Evolutionary conservation across 2,797 vertebrate species (phyloP).

Genomic region (Epinephelus awoara): DNA sequence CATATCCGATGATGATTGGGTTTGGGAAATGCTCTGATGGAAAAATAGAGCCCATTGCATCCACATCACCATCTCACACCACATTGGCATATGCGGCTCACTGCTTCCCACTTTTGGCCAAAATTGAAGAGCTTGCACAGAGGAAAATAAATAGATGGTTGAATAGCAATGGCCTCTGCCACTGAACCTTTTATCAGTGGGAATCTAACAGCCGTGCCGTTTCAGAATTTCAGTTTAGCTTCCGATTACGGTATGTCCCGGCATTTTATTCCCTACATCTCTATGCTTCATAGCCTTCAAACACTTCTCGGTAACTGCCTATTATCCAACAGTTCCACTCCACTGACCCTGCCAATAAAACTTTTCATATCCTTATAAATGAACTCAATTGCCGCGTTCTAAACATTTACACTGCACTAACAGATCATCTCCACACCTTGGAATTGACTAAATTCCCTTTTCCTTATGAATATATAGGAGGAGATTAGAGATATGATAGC

Average conservation of each 20-base stretch:
- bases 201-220: constrained; percentile 90
- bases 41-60: constrained; percentile 86
- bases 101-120: constrained; percentile 88
- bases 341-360: constrained; percentile 99
- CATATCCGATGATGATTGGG: constrained; percentile 89
- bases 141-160: constrained; percentile 90
- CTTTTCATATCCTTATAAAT: constrained; percentile 99
- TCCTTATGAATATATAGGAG: constrained; percentile 99
- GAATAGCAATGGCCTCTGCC: constrained; percentile 89
- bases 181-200: constrained; percentile 89
- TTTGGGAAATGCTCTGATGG: constrained; percentile 84
- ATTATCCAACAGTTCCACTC: constrained; percentile 99
- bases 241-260: constrained; percentile 99
- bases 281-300: constrained; percentile 97
- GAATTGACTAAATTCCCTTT: constrained; percentile 99
- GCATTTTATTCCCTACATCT: constrained; percentile 99
- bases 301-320: constrained; percentile 99
- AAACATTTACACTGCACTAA: constrained; percentile 99
- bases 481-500: constrained; percentile 99
- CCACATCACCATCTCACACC: constrained; percentile 87
- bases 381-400: constrained; percentile 99
- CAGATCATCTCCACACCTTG: constrained; percentile 99
- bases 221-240: constrained; percentile 97
- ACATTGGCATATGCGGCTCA: constrained; percentile 88
- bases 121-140: constrained; percentile 90